Evolutionary conservation across 2,797 vertebrate genomes (phyloP).

Genomic region (Helicolenus hilgendorfi): DNA sequence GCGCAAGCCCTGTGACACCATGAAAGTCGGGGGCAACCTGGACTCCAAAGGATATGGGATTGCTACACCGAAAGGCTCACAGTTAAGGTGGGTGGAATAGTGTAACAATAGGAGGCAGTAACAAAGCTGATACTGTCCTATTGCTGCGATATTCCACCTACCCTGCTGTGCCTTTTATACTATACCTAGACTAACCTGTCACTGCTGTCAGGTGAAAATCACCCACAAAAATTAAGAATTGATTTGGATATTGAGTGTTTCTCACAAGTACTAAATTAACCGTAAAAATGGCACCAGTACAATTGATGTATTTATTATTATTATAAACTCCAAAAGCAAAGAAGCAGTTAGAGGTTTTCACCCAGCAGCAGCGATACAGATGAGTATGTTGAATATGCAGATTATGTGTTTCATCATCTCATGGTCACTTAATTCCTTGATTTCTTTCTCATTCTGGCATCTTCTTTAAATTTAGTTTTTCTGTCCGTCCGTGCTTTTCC

Average conservation of each 20-base stretch:
- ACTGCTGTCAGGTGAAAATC: slow-evolving; percentile 77
- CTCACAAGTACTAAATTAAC: background rate
- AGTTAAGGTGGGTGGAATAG: slow-evolving; percentile 99
- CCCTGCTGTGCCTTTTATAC: slow-evolving; percentile 97
- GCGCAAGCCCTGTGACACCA: slow-evolving; percentile 99
- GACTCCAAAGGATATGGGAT: slow-evolving; percentile 99
- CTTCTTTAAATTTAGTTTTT: background rate
- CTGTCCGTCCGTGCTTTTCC: background rate
- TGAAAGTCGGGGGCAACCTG: slow-evolving; percentile 99
- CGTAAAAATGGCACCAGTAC: background rate
- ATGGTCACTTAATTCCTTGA: background rate
- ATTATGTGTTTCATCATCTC: slow-evolving; percentile 46
- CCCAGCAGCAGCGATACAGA: slow-evolving; percentile 69
- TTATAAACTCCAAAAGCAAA: slow-evolving; percentile 1
- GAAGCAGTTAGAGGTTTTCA: slow-evolving; percentile 42
- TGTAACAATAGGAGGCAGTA: slow-evolving; percentile 95
- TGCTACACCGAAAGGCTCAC: slow-evolving; percentile 99
- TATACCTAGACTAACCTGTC: slow-evolving; percentile 46
- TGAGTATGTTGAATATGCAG: slow-evolving; percentile 40
- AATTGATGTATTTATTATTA: background rate
- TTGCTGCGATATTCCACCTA: slow-evolving; percentile 99
- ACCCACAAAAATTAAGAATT: background rate
- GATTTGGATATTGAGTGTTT: background rate
- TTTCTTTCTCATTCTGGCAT: slow-evolving; percentile 12
- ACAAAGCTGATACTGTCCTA: slow-evolving; percentile 87